Evolutionary conservation across 2,888 invertebrate genomes (phyloP).

Genomic region (Melieria picta): DNA sequence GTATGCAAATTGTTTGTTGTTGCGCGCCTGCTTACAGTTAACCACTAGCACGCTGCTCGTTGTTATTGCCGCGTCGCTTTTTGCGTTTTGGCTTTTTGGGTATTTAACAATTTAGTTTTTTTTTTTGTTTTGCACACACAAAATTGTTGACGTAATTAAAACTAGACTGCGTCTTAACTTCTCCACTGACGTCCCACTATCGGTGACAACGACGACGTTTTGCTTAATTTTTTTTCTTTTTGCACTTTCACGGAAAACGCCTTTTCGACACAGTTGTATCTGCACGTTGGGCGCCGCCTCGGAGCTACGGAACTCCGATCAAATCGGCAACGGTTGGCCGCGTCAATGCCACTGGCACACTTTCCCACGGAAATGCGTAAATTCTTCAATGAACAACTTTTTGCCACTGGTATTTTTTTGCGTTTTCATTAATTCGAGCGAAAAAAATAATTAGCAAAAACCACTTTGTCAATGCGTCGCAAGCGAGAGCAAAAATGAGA

Average conservation of each 20-base stretch:
- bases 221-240: not conserved
- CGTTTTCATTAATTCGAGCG: constrained; percentile 5
- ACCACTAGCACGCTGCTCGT: no score
- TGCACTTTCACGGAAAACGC: constrained; percentile 9
- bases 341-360: not conserved
- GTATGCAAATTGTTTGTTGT: not conserved
- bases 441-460: not conserved
- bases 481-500: no score
- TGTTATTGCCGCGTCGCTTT: no score
- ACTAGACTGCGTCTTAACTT: not conserved
- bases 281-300: not conserved
- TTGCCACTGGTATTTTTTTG: not conserved
- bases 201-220: not conserved
- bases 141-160: constrained; percentile 34
- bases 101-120: not conserved
- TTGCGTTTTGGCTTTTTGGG: no score
- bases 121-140: constrained; percentile 5
- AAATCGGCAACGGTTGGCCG: not conserved
- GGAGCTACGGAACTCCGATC: not conserved
- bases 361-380: not conserved
- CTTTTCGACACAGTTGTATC: not conserved
- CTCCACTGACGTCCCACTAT: not conserved
- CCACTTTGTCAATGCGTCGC: no score
- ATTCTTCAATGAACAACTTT: not conserved
- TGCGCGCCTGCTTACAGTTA: no score